Evolutionary conservation across 2,113 vertebrate genomes (phyloP).

Genomic region (Aythya baeri): DNA sequence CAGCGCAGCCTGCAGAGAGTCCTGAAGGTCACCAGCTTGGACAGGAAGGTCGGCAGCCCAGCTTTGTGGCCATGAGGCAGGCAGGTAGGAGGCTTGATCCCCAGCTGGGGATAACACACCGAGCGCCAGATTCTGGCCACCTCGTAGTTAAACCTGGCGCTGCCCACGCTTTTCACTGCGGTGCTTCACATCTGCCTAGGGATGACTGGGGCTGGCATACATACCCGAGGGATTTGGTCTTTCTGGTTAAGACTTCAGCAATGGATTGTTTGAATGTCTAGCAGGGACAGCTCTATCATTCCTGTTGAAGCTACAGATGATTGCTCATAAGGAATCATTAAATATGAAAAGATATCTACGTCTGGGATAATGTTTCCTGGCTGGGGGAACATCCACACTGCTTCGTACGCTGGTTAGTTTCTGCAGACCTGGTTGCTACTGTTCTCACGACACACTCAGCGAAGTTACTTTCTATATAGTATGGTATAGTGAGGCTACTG

Average conservation of each 20-base stretch:
- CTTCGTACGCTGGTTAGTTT: not conserved
- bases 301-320: not conserved
- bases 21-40: not conserved
- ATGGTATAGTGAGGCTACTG: not conserved
- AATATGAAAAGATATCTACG: not conserved
- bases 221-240: fast-evolving
- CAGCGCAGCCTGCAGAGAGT: not conserved
- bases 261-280: not conserved
- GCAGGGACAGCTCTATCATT: not conserved
- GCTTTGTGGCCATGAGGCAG: not conserved
- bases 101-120: not conserved
- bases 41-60: not conserved
- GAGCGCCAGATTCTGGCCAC: not conserved
- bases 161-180: not conserved
- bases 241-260: not conserved
- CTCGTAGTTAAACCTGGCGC: not conserved
- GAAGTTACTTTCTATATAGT: not conserved
- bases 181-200: not conserved
- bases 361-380: not conserved
- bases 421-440: not conserved
- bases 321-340: not conserved
- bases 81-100: not conserved
- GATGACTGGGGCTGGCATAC: not conserved
- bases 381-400: not conserved
- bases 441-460: not conserved